phyloP scores from a whole-genome alignment of 23 tunicate species.

The Halocynthia aurantium region DNA sequence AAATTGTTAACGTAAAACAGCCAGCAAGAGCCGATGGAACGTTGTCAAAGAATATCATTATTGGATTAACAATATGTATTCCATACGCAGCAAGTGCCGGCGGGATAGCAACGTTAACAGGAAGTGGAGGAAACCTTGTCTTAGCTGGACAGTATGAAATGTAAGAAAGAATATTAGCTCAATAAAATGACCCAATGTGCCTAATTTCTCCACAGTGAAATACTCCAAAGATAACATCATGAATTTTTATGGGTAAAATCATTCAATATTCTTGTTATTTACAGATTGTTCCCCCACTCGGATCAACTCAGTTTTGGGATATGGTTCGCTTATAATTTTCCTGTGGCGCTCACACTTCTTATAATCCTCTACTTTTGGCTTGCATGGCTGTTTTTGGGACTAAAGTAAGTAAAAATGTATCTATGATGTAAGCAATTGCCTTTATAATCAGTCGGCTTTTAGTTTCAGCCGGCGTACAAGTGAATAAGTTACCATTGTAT shows the following conservation, averaged over 20 bases:
- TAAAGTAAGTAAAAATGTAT: conserved; percentile 19
- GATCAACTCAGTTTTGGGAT: conserved; percentile 31
- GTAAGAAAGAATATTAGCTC: conserved; percentile 10
- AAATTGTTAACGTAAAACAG: neutral
- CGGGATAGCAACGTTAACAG: conserved; percentile 83
- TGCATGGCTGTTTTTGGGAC: conserved; percentile 22
- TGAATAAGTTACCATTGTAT: no score
- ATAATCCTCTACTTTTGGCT: conserved; percentile 44
- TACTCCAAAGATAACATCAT: no score
- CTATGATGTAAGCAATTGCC: neutral
- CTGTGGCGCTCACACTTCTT: conserved; percentile 21
- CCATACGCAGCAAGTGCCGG: conserved; percentile 91
- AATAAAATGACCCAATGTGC: no score
- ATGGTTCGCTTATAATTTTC: conserved; percentile 63
- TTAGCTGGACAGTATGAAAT: conserved; percentile 55
- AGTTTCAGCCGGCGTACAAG: neutral
- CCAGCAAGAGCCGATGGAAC: conserved; percentile 1
- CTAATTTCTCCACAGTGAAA: no score
- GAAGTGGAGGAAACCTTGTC: conserved; percentile 72
- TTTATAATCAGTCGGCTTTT: no score
- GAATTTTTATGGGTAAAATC: no score
- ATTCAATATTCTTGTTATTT: no score
- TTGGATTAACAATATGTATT: conserved; percentile 70
- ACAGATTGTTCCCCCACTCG: conserved; percentile 56
- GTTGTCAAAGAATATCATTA: conserved; percentile 7